phyloP scores from a whole-genome alignment of 1,140 invertebrate species.

The Drosophila lacteicornis region DNA sequence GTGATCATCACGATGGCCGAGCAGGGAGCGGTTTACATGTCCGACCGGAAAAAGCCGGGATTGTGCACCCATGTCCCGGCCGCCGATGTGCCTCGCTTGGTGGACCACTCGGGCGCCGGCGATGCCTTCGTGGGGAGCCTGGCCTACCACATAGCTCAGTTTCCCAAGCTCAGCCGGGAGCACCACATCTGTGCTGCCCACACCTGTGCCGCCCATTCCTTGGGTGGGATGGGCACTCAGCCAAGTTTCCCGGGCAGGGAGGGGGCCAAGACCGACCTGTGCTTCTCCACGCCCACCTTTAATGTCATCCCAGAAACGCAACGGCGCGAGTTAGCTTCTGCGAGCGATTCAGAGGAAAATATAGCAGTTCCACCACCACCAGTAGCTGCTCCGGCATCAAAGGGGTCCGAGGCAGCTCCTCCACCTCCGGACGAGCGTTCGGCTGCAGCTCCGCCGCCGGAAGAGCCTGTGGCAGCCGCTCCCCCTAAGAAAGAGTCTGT shows the following conservation, averaged over 20 bases:
- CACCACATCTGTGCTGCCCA: constrained; percentile 90
- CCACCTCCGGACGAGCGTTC: background rate
- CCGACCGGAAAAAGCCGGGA: constrained; percentile 84
- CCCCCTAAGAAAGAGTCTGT: background rate
- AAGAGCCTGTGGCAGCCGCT: background rate
- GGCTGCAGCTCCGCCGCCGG: background rate
- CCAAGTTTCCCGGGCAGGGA: constrained; percentile 77
- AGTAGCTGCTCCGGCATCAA: background rate
- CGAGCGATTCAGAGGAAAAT: too few relatives aligned
- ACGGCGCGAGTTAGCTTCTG: background rate
- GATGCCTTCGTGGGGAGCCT: constrained; percentile 96
- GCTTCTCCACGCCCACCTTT: constrained; percentile 18
- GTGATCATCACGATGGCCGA: constrained; percentile 94
- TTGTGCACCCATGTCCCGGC: constrained; percentile 86
- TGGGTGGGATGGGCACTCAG: constrained; percentile 93
- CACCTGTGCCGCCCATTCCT: constrained; percentile 90
- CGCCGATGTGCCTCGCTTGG: constrained; percentile 87
- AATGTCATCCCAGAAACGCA: constrained; percentile 17
- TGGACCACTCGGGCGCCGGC: constrained; percentile 96
- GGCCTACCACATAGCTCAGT: constrained; percentile 90
- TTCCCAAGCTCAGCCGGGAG: constrained; percentile 87
- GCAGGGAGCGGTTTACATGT: constrained; percentile 89
- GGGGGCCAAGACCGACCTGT: constrained; percentile 8
- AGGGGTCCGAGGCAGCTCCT: background rate
- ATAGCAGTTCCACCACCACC: background rate